Base-by-base conservation (phyloP, 1,140 invertebrate genomes). In the Magallana ariakensis region DNA sequence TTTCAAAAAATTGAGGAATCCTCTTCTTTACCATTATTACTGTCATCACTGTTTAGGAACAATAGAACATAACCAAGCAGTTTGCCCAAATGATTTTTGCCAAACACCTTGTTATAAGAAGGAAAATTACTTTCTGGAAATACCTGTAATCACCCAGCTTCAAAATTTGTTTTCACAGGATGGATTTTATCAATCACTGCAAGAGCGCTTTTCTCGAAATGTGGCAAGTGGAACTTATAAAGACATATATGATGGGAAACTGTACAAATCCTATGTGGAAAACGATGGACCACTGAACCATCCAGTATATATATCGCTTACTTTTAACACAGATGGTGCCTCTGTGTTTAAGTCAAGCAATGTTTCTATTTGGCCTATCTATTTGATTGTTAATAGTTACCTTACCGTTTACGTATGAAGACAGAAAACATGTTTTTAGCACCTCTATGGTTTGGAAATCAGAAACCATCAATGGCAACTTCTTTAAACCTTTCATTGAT, bases 281-380 rank as follows among this genome's bases (percentile, higher is more conserved):
- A 46, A 80, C 11, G 53, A 55, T 13, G 62, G 88, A 8, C 70
- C 56, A 11, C n/a, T 89, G 6, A 89, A 60, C 58, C 1, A 60
- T 26, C 85, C 82, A 8, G 60, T 84, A 7, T 87, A 89, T 85
- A n/a, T 89, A 26, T 89, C 85, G 13, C 87, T 89, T 55, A 55
- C 62, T 19, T 75, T 86, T 8, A 89, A 89, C 54, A 88, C 89
- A 19, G 87, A 89, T 81, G 87, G 89, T 7, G 87, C 87, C 10
- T 19, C 87, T 46, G 84, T 89, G 8, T 89, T 86, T 57, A 85
- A 88, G 62, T 81, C 62, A 16, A 85, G 80, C 58, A 84, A 87
- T 57, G 33, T 70, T 1, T 85, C 81, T 6, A 57, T 88, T 11
- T 89, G 87, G 89, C 89, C 89, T 10, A 13, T 89, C 13, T 88